Conservation (phyloP, 2,888 invertebrate genomes). For the Leucania comma region DNA sequence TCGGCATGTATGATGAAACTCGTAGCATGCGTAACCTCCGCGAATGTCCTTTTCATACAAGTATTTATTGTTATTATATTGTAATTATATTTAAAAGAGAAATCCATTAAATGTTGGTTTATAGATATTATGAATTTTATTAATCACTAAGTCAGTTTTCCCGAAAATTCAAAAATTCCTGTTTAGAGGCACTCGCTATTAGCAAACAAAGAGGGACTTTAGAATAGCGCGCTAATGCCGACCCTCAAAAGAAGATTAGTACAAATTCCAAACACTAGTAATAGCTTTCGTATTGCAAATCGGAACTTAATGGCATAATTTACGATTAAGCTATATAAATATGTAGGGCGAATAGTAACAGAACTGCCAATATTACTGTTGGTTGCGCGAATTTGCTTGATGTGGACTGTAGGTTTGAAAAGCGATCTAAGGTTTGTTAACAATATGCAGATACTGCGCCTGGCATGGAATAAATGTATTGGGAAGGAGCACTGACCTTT, state of each 20-base stretch:
- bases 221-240: constrained; percentile 8
- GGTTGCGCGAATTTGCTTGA: too few relatives aligned
- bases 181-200: background rate
- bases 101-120: background rate
- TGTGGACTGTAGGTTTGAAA: too few relatives aligned
- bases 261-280: constrained; percentile 37
- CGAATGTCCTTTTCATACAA: too few relatives aligned
- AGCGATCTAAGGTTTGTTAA: too few relatives aligned
- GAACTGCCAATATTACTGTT: background rate
- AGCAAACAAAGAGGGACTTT: background rate
- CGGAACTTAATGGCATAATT: constrained; percentile 43
- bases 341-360: constrained; percentile 9
- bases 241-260: constrained; percentile 42
- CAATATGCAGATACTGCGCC: too few relatives aligned
- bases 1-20: too few relatives aligned
- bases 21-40: too few relatives aligned
- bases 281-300: constrained; percentile 45
- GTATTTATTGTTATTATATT: too few relatives aligned
- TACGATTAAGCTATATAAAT: constrained; percentile 16
- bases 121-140: background rate
- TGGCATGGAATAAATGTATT: too few relatives aligned
- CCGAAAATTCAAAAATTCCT: constrained; percentile 9
- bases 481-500: too few relatives aligned
- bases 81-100: too few relatives aligned
- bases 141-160: background rate